phyloP scores from a whole-genome alignment of 2,888 invertebrate species.

The Sipunculus nudus region DNA sequence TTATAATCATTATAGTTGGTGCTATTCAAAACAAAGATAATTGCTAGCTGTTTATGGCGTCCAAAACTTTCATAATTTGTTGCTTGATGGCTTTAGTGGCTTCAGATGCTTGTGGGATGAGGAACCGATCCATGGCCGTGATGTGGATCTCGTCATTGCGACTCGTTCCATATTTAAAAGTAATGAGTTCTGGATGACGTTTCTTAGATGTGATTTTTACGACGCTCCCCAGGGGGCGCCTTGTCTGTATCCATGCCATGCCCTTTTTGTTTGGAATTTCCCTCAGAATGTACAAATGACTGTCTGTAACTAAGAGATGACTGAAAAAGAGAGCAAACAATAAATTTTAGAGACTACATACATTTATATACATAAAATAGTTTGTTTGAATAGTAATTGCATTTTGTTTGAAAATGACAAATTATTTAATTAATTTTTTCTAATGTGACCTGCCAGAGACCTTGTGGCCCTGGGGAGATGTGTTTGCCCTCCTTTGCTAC shows the following conservation, averaged over 20 bases:
- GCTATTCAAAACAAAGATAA: not conserved
- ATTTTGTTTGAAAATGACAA: too few relatives aligned
- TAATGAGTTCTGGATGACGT: slow-evolving; percentile 92
- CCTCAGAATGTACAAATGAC: slow-evolving; percentile 86
- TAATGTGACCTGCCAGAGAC: too few relatives aligned
- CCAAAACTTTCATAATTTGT: slow-evolving; percentile 77
- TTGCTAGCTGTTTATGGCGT: slow-evolving; percentile 54
- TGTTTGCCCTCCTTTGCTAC: too few relatives aligned
- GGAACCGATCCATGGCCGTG: slow-evolving; percentile 88
- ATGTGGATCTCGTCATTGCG: slow-evolving; percentile 71
- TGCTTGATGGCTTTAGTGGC: slow-evolving; percentile 90
- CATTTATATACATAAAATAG: too few relatives aligned
- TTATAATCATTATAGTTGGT: too few relatives aligned
- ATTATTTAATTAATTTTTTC: too few relatives aligned
- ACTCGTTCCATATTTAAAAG: slow-evolving; percentile 87
- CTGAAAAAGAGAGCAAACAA: slow-evolving; percentile 68
- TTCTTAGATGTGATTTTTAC: slow-evolving; percentile 98
- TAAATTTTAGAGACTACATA: too few relatives aligned
- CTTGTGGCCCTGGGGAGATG: too few relatives aligned
- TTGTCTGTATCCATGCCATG: slow-evolving; percentile 84
- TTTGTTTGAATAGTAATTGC: too few relatives aligned
- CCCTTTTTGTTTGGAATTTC: slow-evolving; percentile 77
- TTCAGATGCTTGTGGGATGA: slow-evolving; percentile 89
- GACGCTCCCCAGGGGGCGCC: slow-evolving; percentile 88
- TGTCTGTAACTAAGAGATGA: slow-evolving; percentile 84